These are phyloP conservation scores for Drosophila yooni DNA, from an alignment of 2,888 invertebrate genomes.

Conservation along the genomic window DNA sequence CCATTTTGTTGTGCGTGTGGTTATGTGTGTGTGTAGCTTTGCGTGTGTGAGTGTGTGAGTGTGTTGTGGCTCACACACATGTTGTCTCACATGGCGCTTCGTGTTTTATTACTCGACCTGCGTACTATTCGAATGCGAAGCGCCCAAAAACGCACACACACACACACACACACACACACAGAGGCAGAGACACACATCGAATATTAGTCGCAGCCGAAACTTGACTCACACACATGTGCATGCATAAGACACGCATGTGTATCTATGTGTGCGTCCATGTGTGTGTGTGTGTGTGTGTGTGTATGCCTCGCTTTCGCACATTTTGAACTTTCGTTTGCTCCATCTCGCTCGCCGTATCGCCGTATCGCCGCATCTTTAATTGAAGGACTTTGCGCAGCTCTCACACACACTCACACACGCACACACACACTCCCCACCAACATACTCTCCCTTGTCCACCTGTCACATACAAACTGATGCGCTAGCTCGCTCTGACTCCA, in stretches of 20 bases:
- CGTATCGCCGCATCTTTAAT: slow-evolving; percentile 76
- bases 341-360: slow-evolving; percentile 74
- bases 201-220: slow-evolving; percentile 60
- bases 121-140: slow-evolving; percentile 73
- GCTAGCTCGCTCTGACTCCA: slow-evolving; percentile 62
- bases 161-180: slow-evolving; percentile 8
- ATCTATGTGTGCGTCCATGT: slow-evolving; percentile 27
- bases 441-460: slow-evolving; percentile 6
- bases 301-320: slow-evolving; percentile 68
- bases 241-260: slow-evolving; percentile 19
- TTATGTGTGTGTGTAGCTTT: slow-evolving; percentile 29
- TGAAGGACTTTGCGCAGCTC: slow-evolving; percentile 81
- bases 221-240: slow-evolving; percentile 23
- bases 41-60: slow-evolving; percentile 38
- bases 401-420: slow-evolving; percentile 35
- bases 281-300: slow-evolving; percentile 31
- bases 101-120: slow-evolving; percentile 80
- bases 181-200: slow-evolving; percentile 31
- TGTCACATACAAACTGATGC: slow-evolving; percentile 52
- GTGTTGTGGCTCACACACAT: slow-evolving; percentile 54
- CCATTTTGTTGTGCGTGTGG: slow-evolving; percentile 53
- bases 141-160: slow-evolving; percentile 44
- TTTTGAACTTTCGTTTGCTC: slow-evolving; percentile 78
- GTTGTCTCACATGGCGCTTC: slow-evolving; percentile 72
- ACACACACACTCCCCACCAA: slow-evolving; percentile 4